phyloP scores from a whole-genome alignment of 1,140 invertebrate genomes.

The Dendrolimus punctatus region DNA sequence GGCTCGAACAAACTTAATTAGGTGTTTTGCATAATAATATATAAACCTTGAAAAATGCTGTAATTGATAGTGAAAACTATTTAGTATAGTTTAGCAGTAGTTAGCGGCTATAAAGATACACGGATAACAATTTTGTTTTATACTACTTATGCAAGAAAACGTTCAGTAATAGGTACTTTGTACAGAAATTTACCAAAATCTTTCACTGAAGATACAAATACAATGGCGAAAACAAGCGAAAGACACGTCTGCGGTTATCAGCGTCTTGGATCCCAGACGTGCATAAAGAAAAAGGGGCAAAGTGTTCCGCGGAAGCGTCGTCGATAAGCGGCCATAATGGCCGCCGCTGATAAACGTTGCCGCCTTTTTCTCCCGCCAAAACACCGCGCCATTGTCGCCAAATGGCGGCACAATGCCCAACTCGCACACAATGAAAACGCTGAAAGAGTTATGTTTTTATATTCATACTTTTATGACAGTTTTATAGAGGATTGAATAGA shows the following conservation, averaged over 20 bases:
- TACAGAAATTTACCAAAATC: too few species aligned
- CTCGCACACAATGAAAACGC: slow-evolving; percentile 19
- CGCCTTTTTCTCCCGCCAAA: slow-evolving; percentile 68
- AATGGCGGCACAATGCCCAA: slow-evolving; percentile 51
- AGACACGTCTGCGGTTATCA: slow-evolving; percentile 24
- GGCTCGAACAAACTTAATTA: too few species aligned
- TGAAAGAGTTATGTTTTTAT: slow-evolving; percentile 32
- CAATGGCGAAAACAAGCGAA: too few species aligned
- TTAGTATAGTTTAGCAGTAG: too few species aligned
- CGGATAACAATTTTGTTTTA: too few species aligned
- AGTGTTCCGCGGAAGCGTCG: slow-evolving; percentile 54
- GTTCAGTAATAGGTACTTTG: too few species aligned
- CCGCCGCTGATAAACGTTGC: slow-evolving; percentile 59
- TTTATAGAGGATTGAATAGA: slow-evolving; percentile 4
- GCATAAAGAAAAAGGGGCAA: slow-evolving; percentile 65
- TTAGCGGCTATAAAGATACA: too few species aligned
- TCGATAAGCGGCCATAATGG: slow-evolving; percentile 71
- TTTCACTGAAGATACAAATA: too few species aligned
- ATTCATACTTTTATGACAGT: slow-evolving; percentile 8
- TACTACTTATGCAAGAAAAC: too few species aligned
- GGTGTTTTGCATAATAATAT: too few species aligned
- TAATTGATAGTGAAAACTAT: too few species aligned
- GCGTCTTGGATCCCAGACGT: slow-evolving; percentile 52
- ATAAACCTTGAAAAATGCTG: too few species aligned
- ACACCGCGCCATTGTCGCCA: slow-evolving; percentile 49